Evolutionary conservation across 2,888 invertebrate genomes (phyloP), one percentile per base, ranked within the genome.

Genomic region (Ischnus inquisitorius): DNA sequence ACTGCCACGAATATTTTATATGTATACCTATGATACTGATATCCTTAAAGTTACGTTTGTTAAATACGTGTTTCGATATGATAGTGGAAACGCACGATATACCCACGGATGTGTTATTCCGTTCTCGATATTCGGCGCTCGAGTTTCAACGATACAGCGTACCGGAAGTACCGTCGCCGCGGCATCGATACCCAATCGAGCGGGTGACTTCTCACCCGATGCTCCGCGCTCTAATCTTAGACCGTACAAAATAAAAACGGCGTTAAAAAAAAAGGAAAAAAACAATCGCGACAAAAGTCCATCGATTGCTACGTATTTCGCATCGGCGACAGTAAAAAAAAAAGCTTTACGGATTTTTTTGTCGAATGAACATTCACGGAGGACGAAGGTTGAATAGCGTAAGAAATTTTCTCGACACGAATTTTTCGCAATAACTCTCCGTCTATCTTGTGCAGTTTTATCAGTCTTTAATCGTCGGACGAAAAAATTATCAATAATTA

Each of bases 31-130:
- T 87, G 84, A 85, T 86, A 87, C 85, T 87, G 86, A 85, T 86
- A 82, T 57, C 22, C 85, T 87, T 87, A 87, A 83, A 72, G 48
- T 48, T 85, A 85, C 39, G 62, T 64, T 74, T 71, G 82, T 84
- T 84, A 85, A 86, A 82, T 87, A 87, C 80, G 81, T 82, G 22
- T 76, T 78, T 85, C 87, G 87, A 87, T 87, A 87, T 87, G 87
- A 87, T 87, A 87, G 74, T 80, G 69, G 62, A 83, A 82, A 79
- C 74, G 74, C 69, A 43, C 76, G 79, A 83, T 48, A 34, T 39
- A 19, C 71, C 48, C n/a, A 25, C 57, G 48, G 76, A 75, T 54
- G 5, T 34, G 5, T 34, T 19, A 51, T 46, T 75, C 57, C 57
- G 46, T 71, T 62, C 41, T 14, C 54, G 8, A 34, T 34, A 34